These are phyloP conservation scores for Chlorodrepanis virens DNA, from an alignment of 2,113 vertebrate species.

Conservation along the genomic window DNA sequence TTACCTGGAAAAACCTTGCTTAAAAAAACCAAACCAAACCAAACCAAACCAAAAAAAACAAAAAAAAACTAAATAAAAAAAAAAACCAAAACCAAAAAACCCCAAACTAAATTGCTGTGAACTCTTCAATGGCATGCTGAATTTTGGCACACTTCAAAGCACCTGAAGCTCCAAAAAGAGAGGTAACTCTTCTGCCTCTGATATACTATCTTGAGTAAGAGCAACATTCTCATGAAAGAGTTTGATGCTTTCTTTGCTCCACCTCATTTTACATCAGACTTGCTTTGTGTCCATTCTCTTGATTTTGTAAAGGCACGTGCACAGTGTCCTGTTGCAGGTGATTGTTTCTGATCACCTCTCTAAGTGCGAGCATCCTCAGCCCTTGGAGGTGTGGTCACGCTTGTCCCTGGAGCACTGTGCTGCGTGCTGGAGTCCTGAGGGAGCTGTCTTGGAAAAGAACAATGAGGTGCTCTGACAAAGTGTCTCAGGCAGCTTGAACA, in stretches of 20 bases:
- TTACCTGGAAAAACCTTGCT: neutral
- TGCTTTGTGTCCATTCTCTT: neutral
- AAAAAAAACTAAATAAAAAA: too few species aligned
- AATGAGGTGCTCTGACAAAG: neutral
- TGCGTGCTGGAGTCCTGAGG: accelerated
- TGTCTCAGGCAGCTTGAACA: neutral
- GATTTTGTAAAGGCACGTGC: neutral
- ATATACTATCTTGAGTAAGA: neutral
- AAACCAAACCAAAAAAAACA: too few species aligned
- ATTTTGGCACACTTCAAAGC: neutral
- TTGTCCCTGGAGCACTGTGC: neutral
- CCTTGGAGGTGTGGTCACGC: neutral
- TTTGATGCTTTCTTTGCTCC: neutral
- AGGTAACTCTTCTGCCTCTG: neutral
- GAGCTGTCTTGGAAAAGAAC: neutral
- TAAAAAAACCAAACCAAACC: too few species aligned
- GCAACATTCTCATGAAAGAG: neutral
- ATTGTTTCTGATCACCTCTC: neutral
- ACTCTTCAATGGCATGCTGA: neutral
- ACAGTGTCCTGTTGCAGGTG: neutral
- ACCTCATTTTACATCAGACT: neutral
- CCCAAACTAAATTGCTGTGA: neutral
- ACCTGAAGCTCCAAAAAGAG: neutral
- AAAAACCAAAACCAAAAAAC: too few species aligned
- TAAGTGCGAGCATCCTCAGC: neutral